Base-by-base conservation (phyloP, 2,888 invertebrate genomes). In the Villa cingulata region DNA sequence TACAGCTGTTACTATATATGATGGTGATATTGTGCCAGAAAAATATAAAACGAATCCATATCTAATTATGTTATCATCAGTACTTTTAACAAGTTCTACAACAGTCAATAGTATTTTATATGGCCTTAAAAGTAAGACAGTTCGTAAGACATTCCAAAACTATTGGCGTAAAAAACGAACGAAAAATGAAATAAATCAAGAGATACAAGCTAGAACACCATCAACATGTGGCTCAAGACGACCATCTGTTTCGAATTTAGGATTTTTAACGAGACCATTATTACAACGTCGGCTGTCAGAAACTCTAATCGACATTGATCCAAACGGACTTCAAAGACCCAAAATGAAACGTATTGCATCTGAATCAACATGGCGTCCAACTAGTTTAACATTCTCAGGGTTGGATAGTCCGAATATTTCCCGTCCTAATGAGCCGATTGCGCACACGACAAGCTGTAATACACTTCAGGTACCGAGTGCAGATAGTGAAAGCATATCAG, bases 161-260 rank as follows among this genome's bases (percentile, higher is more conserved):
- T 85, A 85, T 62, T 79, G 81, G 74, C 72, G 86, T 42, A 85
- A 86, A 67, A 77, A 83, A 62, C 74, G 83, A 68, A 83, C 83
- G 4, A 84, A 84, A 64, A 82, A 80, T 59, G 85, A 86, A 63
- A 77, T 86, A 41, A 81, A 83, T 52, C 81, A 83, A 61, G 86
- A 86, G 64, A 86, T 86, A 52, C 84, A 86, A 63, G 85, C 85
- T 5, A 71, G 85, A 53, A 85, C 85, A 3, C 86, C 85, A 4
- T 84, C 84, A 51, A 82, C 80, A 1, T 83, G 83, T 51, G 85
- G 83, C 1, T 84, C 83, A 1, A 72, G 84, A 45, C 70, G 84
- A 42, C 84, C 83, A 1, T 83, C 83, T 2, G 66, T 83, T 43
- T 83, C 80, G 4, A 74, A 74, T 6, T 59, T 72, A 56, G 69